Conservation (phyloP, 2,888 invertebrate genomes). For the Tipula confusa region DNA sequence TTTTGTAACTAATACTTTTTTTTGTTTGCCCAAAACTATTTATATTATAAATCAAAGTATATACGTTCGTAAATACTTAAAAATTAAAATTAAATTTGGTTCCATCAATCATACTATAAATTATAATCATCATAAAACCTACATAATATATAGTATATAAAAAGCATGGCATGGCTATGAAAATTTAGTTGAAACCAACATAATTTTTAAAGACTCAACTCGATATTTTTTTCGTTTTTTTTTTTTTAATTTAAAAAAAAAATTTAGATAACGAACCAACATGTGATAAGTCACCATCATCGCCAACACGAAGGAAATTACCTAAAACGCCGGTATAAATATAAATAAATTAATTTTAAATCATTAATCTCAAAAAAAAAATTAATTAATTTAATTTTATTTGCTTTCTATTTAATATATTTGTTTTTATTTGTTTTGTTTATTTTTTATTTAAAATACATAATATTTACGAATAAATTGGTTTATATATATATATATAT, state of each 20-base stretch:
- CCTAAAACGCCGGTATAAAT: constrained; percentile 96
- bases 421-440: neutral
- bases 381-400: neutral
- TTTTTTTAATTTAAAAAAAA: neutral
- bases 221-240: constrained; percentile 10
- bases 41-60: neutral
- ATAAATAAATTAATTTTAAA: constrained; percentile 38
- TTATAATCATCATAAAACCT: neutral
- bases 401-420: neutral
- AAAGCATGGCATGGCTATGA: constrained; percentile 28
- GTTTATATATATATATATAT: neutral
- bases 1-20: neutral
- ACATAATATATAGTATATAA: neutral
- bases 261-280: constrained; percentile 68
- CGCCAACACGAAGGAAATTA: constrained; percentile 89
- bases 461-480: no score
- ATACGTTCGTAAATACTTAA: neutral
- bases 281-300: constrained; percentile 79
- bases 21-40: neutral
- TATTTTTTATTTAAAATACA: constrained; percentile 3
- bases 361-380: neutral
- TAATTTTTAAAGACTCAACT: neutral
- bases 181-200: neutral
- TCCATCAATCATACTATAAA: neutral
- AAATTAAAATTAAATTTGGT: neutral